These are phyloP conservation scores for Chlorops oryzae DNA, from an alignment of 1,140 invertebrate species.

Conservation along the genomic window DNA sequence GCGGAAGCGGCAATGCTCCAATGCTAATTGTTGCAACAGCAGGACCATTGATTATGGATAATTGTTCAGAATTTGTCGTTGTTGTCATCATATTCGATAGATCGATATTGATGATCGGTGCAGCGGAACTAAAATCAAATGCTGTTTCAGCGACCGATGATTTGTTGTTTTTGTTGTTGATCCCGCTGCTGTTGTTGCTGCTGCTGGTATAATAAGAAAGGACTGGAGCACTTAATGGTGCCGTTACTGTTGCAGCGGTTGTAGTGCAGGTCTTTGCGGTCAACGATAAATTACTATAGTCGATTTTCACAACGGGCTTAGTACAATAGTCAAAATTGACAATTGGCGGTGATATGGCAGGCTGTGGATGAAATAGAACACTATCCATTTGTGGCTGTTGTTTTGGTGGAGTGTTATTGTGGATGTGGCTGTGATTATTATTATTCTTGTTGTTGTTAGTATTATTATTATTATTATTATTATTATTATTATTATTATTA, in stretches of 20 bases:
- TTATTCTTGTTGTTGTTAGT: slow-evolving; percentile 8
- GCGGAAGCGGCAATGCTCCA: slow-evolving; percentile 14
- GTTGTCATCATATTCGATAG: slow-evolving; percentile 36
- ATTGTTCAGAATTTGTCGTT: slow-evolving; percentile 14
- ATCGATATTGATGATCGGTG: slow-evolving; percentile 45
- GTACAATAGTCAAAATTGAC: slow-evolving; percentile 35
- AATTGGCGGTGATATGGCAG: slow-evolving; percentile 44
- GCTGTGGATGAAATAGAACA: slow-evolving; percentile 15
- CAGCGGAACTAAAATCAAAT: slow-evolving; percentile 26
- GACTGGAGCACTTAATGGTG: slow-evolving; percentile 18
- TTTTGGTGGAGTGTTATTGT: slow-evolving; percentile 16
- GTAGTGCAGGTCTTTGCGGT: slow-evolving; percentile 15
- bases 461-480: slow-evolving; percentile 4
- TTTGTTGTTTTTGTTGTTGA: too few species aligned
- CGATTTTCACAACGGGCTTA: slow-evolving; percentile 44
- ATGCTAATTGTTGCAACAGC: slow-evolving; percentile 19
- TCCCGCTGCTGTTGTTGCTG: too few species aligned
- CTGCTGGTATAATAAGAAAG: too few species aligned
- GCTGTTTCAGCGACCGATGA: slow-evolving; percentile 13
- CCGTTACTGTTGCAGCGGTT: background rate
- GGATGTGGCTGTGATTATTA: background rate
- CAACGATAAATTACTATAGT: slow-evolving; percentile 37
- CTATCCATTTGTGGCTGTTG: slow-evolving; percentile 12
- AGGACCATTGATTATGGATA: too few species aligned
- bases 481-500: slow-evolving; percentile 1